Evolutionary conservation across 2,797 vertebrate genomes (phyloP), one percentile per base, ranked within the genome.

Genomic region (Tragopan temminckii): DNA sequence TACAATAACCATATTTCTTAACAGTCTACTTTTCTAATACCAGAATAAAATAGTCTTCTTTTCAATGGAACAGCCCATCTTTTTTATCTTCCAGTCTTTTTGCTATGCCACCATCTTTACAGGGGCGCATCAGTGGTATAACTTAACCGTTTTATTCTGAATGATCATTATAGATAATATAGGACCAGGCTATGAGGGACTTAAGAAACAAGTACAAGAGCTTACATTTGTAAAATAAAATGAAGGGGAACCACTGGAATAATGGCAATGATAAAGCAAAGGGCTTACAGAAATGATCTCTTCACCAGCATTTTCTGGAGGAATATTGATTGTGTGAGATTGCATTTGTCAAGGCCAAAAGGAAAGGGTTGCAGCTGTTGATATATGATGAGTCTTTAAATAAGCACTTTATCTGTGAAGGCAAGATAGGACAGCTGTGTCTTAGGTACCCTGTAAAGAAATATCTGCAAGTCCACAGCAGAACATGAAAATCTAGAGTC

Each of bases 251-350:
- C 12, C 11, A 61, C 18, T 27, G n/a, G 81, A 53, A n/a, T 46
- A 20, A 45, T 71, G 79, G 75, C 81, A 93, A 88, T 91, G 69
- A 78, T 50, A 84, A 95, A 93, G 64, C 31, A 64, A 48, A 58
- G 12, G 58, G 45, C 16, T 94, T 83, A 85, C 0, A 1, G 64
- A 92, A 89, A 75, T 0, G 1, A 75, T 87, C 45, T 87, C 38
- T 74, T 46, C 25, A 68, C 12, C 45, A 78, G 18, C 50, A 33
- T 69, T 85, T 95, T 93, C 79, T 88, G 72, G 66, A 88, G 35
- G 33, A 83, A 66, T 80, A 83, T 80, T 75, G 84, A 80, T 78
- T 93, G 11, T 57, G 24, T 68, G 61, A 71, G 46, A 90, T 48
- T 90, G 16, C 17, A 61, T 79, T 70, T 87, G 61, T 82, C 69